These are phyloP conservation scores for Atlantisia rogersi DNA, from an alignment of 2,113 vertebrate species.

Conservation along the genomic window DNA sequence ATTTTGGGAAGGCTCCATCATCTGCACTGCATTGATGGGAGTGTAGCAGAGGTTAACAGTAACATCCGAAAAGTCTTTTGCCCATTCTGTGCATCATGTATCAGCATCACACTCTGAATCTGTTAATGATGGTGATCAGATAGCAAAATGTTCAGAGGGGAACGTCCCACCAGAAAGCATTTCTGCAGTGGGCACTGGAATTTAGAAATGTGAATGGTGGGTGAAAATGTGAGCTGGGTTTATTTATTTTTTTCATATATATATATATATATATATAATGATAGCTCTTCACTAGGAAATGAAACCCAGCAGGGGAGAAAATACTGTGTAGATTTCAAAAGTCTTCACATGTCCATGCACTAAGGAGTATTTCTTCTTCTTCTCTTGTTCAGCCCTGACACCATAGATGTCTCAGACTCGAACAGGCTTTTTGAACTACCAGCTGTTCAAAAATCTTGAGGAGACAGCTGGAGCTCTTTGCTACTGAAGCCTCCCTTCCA, in stretches of 20 bases:
- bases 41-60: background rate
- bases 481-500: conserved; percentile 11
- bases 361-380: conserved; percentile 50
- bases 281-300: conserved; percentile 56
- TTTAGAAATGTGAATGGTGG: conserved; percentile 40
- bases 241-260: background rate
- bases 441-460: conserved; percentile 40
- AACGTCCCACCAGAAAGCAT: background rate
- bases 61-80: conserved; percentile 10
- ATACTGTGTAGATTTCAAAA: conserved; percentile 46
- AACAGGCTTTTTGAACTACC: conserved; percentile 45
- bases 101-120: background rate
- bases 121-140: conserved; percentile 42
- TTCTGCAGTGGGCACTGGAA: conserved; percentile 47
- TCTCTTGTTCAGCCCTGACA: background rate
- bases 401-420: conserved; percentile 31
- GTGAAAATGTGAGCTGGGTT: conserved; percentile 42
- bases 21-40: background rate
- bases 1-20: background rate
- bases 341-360: conserved; percentile 11
- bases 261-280: background rate
- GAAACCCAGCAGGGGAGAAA: conserved; percentile 65
- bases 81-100: background rate
- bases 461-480: conserved; percentile 43
- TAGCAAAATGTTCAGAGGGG: conserved; percentile 33